Evolutionary conservation across 2,797 vertebrate species (phyloP).

Genomic region (Pelodytes ibericus): DNA sequence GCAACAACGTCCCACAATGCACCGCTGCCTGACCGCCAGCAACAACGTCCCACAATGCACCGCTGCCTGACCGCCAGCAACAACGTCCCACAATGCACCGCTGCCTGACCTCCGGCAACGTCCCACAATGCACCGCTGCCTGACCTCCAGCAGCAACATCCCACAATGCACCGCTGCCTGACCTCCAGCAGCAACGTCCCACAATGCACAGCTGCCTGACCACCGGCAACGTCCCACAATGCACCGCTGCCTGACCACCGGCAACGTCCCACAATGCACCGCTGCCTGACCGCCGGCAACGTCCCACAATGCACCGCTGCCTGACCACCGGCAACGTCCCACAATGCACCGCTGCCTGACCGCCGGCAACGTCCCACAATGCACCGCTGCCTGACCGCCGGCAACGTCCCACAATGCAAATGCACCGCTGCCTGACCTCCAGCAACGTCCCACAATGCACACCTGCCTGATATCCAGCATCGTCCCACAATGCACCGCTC

Average conservation of each 20-base stretch:
- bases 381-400: neutral
- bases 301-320: too few relatives aligned
- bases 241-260: neutral
- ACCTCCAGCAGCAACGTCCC: neutral
- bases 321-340: neutral
- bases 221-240: neutral
- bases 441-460: neutral
- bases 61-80: neutral
- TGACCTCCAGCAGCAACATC: neutral
- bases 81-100: neutral
- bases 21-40: neutral
- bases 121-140: neutral
- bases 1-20: neutral
- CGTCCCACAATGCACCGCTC: neutral
- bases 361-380: neutral
- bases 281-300: neutral
- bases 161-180: neutral
- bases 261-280: neutral
- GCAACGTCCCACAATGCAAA: neutral
- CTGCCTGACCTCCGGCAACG: neutral
- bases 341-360: neutral
- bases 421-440: neutral
- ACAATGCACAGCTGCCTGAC: neutral
- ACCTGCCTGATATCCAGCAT: neutral
- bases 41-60: neutral